phyloP scores from a whole-genome alignment of 2,797 vertebrate genomes.

The Mormyrus proboscirostris region DNA sequence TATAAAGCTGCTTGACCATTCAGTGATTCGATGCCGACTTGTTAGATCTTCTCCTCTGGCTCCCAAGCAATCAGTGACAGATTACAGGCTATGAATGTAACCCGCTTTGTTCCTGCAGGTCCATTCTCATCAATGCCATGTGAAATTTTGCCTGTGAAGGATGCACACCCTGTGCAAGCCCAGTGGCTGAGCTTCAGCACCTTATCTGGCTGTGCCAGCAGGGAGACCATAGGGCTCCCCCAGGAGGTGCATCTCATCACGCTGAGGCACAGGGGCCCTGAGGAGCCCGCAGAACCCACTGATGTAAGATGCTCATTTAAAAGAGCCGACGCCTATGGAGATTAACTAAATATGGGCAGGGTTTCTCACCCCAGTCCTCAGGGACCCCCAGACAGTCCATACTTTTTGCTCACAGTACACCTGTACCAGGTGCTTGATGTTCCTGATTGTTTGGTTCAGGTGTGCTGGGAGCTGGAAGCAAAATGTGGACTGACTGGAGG shows the following conservation, averaged over 20 bases:
- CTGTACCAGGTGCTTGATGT: background rate
- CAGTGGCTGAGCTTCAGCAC: slow-evolving; percentile 77
- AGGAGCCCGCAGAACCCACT: slow-evolving; percentile 45
- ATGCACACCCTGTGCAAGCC: slow-evolving; percentile 82
- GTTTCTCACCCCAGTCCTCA: background rate
- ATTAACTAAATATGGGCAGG: background rate
- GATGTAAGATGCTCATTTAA: slow-evolving; percentile 47
- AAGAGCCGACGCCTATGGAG: background rate
- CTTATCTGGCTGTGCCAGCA: slow-evolving; percentile 84
- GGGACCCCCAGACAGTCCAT: background rate
- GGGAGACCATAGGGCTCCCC: slow-evolving; percentile 69
- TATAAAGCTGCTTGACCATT: background rate
- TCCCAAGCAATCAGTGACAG: background rate
- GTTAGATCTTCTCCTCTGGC: background rate
- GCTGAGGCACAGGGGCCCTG: slow-evolving; percentile 62
- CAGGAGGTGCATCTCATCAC: slow-evolving; percentile 92
- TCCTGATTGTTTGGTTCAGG: background rate
- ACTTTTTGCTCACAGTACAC: background rate
- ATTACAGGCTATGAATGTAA: background rate
- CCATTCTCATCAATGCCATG: slow-evolving; percentile 68
- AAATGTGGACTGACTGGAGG: background rate
- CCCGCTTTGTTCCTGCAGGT: slow-evolving; percentile 54
- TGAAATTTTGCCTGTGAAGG: slow-evolving; percentile 71
- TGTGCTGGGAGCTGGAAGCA: background rate
- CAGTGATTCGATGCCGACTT: background rate